phyloP scores from a whole-genome alignment of 2,113 vertebrate genomes.

The Chamaea fasciata region DNA sequence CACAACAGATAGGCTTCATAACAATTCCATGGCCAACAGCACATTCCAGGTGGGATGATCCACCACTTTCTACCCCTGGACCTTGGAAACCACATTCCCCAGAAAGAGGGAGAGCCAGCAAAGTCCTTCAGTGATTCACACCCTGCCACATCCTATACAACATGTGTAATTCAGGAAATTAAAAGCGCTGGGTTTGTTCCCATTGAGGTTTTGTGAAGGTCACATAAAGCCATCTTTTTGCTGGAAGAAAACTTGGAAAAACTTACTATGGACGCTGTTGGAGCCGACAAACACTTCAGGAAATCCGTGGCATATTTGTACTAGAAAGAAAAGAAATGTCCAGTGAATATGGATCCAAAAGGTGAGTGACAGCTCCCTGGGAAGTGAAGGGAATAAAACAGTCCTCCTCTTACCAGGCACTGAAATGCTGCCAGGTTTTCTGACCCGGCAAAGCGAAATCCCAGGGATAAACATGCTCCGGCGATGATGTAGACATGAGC shows the following conservation, averaged over 20 bases:
- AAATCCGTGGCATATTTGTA: slow-evolving; percentile 92
- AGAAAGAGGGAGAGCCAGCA: neutral
- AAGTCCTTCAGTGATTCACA: neutral
- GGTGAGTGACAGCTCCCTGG: neutral
- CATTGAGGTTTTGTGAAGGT: neutral
- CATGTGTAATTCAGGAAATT: neutral
- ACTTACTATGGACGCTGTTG: slow-evolving; percentile 88
- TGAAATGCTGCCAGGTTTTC: slow-evolving; percentile 94
- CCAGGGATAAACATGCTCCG: slow-evolving; percentile 92
- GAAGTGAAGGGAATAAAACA: neutral
- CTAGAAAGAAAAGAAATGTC: slow-evolving; percentile 57
- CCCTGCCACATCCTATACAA: neutral
- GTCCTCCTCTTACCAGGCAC: slow-evolving; percentile 80
- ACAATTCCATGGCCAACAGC: neutral
- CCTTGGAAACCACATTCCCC: neutral
- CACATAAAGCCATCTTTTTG: neutral
- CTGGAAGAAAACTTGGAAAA: neutral
- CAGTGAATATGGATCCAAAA: neutral
- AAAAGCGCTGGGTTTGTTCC: neutral
- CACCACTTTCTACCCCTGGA: neutral
- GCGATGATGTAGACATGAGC: slow-evolving; percentile 97
- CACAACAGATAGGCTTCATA: neutral
- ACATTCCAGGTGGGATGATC: fast-evolving
- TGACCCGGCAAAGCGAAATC: slow-evolving; percentile 94
- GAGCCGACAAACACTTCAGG: slow-evolving; percentile 88